Evolutionary conservation across 2,888 invertebrate species (phyloP), one percentile per base, ranked within the genome.

Genomic region (Parapristionchus giblindavisi): DNA sequence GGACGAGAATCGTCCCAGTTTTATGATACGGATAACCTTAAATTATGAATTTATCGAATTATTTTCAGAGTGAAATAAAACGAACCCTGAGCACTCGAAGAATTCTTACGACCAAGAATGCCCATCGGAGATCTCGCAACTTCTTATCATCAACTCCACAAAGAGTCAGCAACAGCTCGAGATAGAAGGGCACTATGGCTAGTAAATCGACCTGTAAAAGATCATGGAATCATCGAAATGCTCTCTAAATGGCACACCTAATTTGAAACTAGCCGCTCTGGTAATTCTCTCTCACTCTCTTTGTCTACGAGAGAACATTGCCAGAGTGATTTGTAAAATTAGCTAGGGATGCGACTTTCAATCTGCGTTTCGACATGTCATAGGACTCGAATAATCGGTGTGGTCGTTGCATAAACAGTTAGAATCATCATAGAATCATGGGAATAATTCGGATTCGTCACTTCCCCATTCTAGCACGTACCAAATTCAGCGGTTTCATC

Each of bases 21-120:
- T 87, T 72, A 87, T 85, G 74, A 87, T 87, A 66, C 87, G 80
- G 75, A 86, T 84, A 38, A 86, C 85, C 76, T 84, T 79, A 17
- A 84, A 79, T 3, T 81, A 63, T 36, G 14, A 17, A 21, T 21
- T 29, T 21, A 11, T 24, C 3, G 36, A 17, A 1, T 21, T 24
- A 32, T 58, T 24, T 40, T 27, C 8, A 34, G 56, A 4, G 29
- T n/a, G 56, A 32, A 38, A 56, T 11, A 3, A 24, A 27, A 24
- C n/a, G 54, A 40, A 71, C 70, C 48, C 70, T 54, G 40, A 71
- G 77, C 43, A 84, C 87, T 75, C 87, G 78, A 34, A 87, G 81
- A 77, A 87, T 88, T 61, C 87, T 80, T 6, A 87, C 87, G n/a
- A 87, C 87, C 34, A 87, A 77, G 79, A 87, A 87, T 6, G 87